These are phyloP conservation scores for Uria lomvia DNA, from an alignment of 2,113 vertebrate species.

Conservation along the genomic window DNA sequence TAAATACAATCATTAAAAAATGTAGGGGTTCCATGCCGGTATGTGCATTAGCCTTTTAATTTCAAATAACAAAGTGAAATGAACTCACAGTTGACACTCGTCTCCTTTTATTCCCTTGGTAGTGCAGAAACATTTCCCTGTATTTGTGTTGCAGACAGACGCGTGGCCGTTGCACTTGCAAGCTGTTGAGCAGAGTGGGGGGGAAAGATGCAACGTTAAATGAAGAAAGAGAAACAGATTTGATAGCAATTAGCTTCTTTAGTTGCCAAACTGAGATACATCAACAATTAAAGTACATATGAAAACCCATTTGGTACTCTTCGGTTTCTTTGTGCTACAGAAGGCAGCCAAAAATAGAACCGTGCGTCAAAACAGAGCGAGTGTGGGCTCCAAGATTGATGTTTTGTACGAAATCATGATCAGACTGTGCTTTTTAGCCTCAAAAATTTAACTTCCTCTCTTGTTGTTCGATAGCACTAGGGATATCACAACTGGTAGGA, in stretches of 20 bases:
- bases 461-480: not conserved
- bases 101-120: slow-evolving; percentile 99
- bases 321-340: not conserved
- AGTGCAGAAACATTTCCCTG: slow-evolving; percentile 97
- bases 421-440: not conserved
- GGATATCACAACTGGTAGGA: not conserved
- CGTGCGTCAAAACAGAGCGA: accelerated
- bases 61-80: not conserved
- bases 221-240: not conserved
- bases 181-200: slow-evolving; percentile 70
- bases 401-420: not conserved
- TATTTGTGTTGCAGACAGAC: slow-evolving; percentile 90
- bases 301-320: not conserved
- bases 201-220: not conserved
- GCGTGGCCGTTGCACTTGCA: slow-evolving; percentile 98
- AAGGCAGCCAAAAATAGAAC: not conserved
- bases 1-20: not conserved
- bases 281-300: not conserved
- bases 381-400: not conserved
- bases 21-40: accelerated
- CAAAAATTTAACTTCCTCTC: not conserved
- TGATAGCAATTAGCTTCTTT: not conserved
- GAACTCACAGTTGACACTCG: slow-evolving; percentile 94
- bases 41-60: accelerated
- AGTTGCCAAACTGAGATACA: not conserved